Evolutionary conservation across 2,888 invertebrate genomes (phyloP).

Genomic region (Brachypterus glaber): DNA sequence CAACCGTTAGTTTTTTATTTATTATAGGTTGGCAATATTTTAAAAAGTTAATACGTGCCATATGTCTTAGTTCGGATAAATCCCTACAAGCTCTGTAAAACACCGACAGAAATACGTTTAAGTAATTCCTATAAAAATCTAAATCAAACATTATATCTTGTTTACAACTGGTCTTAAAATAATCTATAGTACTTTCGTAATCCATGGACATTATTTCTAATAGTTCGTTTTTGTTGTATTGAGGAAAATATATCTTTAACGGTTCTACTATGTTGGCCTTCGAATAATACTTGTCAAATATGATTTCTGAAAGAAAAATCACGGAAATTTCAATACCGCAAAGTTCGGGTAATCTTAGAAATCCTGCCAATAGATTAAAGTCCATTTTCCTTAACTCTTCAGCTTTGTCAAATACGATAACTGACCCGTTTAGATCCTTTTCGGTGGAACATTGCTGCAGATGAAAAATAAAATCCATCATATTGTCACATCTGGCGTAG

Average conservation of each 20-base stretch:
- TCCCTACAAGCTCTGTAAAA: constrained; percentile 80
- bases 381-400: constrained; percentile 71
- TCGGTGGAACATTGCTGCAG: constrained; percentile 28
- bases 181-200: constrained; percentile 30
- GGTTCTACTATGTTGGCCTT: constrained; percentile 63
- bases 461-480: constrained; percentile 53
- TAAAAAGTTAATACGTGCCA: constrained; percentile 66
- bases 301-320: constrained; percentile 66
- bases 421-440: constrained; percentile 43
- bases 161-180: constrained; percentile 24
- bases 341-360: constrained; percentile 66
- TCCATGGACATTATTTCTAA: constrained; percentile 42
- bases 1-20: constrained; percentile 50
- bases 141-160: constrained; percentile 26
- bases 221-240: constrained; percentile 67
- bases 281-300: constrained; percentile 69
- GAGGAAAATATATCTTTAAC: constrained; percentile 64
- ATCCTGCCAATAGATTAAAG: constrained; percentile 58
- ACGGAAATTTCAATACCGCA: constrained; percentile 62
- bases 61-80: constrained; percentile 70
- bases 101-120: constrained; percentile 73
- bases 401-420: constrained; percentile 71
- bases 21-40: constrained; percentile 74
- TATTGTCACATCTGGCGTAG: constrained; percentile 53
- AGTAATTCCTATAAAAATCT: constrained; percentile 66